Base-by-base conservation (phyloP, 2,888 invertebrate genomes). In the Hypselothyrea guttata region DNA sequence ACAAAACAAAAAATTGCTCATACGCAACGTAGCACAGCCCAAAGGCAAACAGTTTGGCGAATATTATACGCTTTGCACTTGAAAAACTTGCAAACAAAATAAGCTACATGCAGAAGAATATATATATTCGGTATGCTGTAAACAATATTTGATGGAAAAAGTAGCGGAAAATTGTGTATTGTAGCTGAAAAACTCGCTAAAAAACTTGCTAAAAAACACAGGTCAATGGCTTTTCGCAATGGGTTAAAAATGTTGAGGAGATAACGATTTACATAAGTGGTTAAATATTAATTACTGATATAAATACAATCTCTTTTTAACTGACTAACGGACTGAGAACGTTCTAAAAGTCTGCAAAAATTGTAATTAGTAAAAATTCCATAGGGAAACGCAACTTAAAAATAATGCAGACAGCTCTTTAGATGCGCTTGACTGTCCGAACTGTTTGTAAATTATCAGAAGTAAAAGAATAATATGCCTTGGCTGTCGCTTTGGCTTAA, bases 151-250 rank as follows among this genome's bases (percentile, higher is more conserved):
- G 22, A 5, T 22, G 22, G 22, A 5, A 22, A 22, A 22, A 22
- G 5, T 2, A 5, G 22, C 22, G 22, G 5, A 22, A 22, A 22
- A 5, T 5, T 22, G 22, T n/a, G n/a, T n/a, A n/a, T n/a, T n/a
- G n/a, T n/a, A n/a, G 22, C 22, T 22, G 22, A n/a, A n/a, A n/a
- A n/a, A n/a, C n/a, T n/a, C n/a, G n/a, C n/a, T n/a, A n/a, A n/a
- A n/a, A n/a, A n/a, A n/a, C n/a, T n/a, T n/a, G n/a, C n/a, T n/a
- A n/a, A n/a, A n/a, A n/a, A n/a, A n/a, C n/a, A n/a, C 71, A 61
- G 79, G 75, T 79, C 79, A 79, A 61, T 75, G 79, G 47, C 75
- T 75, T 54, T 42, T 51, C 30, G 30, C 16, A 5, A 11, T 44
- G 41, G 27, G n/a, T n/a, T 16, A 27, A 16, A n/a, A 33, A 48